Evolutionary conservation across 2,797 vertebrate species (phyloP), one percentile per base, ranked within the genome.

Genomic region (Aulostomus chinensis): DNA sequence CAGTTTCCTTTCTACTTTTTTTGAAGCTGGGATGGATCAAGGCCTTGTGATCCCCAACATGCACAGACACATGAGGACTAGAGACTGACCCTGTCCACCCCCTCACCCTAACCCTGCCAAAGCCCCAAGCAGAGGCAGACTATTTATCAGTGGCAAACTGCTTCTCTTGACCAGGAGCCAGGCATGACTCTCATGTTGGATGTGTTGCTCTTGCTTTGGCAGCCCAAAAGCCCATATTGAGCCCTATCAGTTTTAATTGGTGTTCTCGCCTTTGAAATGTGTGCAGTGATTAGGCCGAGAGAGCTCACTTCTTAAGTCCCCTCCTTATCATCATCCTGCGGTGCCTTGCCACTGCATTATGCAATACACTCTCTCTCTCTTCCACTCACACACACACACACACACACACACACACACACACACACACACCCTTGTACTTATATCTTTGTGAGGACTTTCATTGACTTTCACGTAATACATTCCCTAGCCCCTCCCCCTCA

Each of bases 201-300:
- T 64, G 70, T 73, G 65, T 77, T 76, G 47, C 73, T 68, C 37
- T 74, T 30, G 9, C 66, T 29, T 73, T 85, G 76, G 80, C 81
- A 78, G 68, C 61, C 74, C 61, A 48, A 86, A 86, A 89, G 75
- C 85, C 75, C 72, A 42, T 69, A 84, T 79, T 88, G 87, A 90
- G 88, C 81, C 85, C 74, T 75, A 80, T 86, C 87, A 79, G 35
- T 86, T 91, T 90, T 91, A 91, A 90, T 90, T 90, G 88, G 85
- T 68, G 28, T 70, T 64, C 70, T 84, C 29, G 64, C 69, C 80
- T 91, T 89, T 90, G 87, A 91, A 91, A 89, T 85, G 77, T 60
- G 33, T 62, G 62, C 68, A 57, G 80, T 88, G 86, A 89, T 88
- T 88, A 86, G 80, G 42, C 69, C 56, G 57, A 49, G 64, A 80